Evolutionary conservation across 2,797 vertebrate species (phyloP).

Genomic region (Bothrops alternatus): DNA sequence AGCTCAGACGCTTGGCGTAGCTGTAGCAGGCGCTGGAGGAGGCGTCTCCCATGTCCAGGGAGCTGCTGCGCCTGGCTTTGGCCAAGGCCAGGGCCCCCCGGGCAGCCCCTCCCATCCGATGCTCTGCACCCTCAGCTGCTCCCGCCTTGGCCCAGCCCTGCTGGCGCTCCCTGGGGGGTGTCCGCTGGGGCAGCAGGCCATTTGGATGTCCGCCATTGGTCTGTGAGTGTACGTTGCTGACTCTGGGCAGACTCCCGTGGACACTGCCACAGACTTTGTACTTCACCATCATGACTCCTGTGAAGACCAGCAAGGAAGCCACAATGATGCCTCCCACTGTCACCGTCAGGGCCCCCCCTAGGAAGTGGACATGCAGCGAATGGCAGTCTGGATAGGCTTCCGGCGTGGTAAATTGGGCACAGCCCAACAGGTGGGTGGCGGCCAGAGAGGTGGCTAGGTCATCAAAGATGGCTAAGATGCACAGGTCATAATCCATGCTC

Average conservation of each 20-base stretch:
- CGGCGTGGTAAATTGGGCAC: constrained; percentile 85
- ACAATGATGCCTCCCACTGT: constrained; percentile 87
- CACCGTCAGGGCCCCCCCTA: constrained; percentile 89
- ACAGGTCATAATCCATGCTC: constrained; percentile 87
- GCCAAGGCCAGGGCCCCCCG: background rate
- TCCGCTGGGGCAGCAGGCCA: constrained; percentile 56
- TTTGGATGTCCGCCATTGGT: constrained; percentile 70
- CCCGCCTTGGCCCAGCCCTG: constrained; percentile 38
- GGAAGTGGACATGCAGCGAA: constrained; percentile 86
- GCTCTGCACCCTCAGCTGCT: constrained; percentile 43
- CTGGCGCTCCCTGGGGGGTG: constrained; percentile 20
- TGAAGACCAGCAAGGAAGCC: constrained; percentile 88
- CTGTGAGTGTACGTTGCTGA: constrained; percentile 76
- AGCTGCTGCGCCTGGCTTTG: constrained; percentile 77
- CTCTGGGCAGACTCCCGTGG: constrained; percentile 71
- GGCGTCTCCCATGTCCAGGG: constrained; percentile 77
- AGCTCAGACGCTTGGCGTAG: constrained; percentile 85
- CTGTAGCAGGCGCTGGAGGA: constrained; percentile 73
- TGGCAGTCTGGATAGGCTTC: constrained; percentile 86
- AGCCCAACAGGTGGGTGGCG: constrained; percentile 86
- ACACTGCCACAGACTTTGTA: constrained; percentile 78
- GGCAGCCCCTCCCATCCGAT: constrained; percentile 62
- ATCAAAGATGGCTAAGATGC: constrained; percentile 87
- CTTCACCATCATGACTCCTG: constrained; percentile 88
- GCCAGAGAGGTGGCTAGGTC: constrained; percentile 82